These are phyloP conservation scores for Sclerurus mexicanus DNA, from an alignment of 2,113 vertebrate genomes.

Conservation along the genomic window DNA sequence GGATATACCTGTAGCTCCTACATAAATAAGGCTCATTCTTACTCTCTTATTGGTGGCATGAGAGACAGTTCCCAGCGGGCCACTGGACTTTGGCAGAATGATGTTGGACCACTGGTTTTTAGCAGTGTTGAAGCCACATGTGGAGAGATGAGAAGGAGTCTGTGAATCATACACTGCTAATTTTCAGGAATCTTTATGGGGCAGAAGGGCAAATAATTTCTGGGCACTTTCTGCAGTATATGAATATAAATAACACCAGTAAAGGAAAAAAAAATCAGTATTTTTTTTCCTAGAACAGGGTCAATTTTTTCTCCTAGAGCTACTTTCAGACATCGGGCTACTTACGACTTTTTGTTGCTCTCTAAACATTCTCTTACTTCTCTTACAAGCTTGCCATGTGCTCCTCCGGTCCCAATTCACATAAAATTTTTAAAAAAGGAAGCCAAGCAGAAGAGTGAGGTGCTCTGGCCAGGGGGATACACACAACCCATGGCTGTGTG, in stretches of 20 bases:
- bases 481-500: neutral
- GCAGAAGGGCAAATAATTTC: neutral
- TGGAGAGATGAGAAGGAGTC: accelerated
- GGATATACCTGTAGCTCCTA: neutral
- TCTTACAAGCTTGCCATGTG: neutral
- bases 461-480: neutral
- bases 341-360: neutral
- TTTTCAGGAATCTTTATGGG: neutral
- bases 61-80: neutral
- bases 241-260: neutral
- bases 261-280: neutral
- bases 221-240: neutral
- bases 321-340: neutral
- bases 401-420: neutral
- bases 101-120: neutral
- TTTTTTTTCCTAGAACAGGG: neutral
- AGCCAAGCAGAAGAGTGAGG: neutral
- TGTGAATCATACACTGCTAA: neutral
- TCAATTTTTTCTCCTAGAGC: neutral
- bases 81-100: neutral
- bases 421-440: accelerated
- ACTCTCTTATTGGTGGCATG: neutral
- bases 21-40: neutral
- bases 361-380: neutral
- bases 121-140: neutral